phyloP scores from a whole-genome alignment of 2,113 vertebrate species.

The Melanocharis versteri region DNA sequence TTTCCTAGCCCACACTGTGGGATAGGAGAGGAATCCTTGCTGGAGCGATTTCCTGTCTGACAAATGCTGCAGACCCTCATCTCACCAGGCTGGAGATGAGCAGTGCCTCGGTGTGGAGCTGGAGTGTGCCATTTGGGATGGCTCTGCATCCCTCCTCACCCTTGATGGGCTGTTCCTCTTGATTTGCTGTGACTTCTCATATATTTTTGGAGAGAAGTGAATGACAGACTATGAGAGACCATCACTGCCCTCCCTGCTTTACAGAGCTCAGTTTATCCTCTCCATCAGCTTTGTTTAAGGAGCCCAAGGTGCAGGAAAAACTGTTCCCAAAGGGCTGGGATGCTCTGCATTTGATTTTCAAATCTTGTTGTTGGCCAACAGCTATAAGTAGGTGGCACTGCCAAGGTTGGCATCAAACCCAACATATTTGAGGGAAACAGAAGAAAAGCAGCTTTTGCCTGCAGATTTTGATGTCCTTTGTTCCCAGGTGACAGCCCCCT shows the following conservation, averaged over 20 bases:
- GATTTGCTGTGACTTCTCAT: not conserved
- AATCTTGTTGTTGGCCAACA: not conserved
- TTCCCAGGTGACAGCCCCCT: not conserved
- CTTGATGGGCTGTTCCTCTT: not conserved
- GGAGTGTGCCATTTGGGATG: not conserved
- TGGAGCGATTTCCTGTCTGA: not conserved
- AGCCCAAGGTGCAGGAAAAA: not conserved
- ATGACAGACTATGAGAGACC: not conserved
- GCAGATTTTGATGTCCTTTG: not conserved
- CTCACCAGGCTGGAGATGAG: not conserved
- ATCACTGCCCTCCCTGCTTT: not conserved
- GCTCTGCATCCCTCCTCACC: not conserved
- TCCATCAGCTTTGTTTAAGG: not conserved
- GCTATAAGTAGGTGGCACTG: not conserved
- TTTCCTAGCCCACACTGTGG: not conserved
- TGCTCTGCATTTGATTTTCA: not conserved
- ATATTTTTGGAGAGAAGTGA: not conserved
- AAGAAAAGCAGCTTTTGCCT: not conserved
- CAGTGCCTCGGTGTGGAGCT: not conserved
- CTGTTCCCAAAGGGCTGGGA: not conserved
- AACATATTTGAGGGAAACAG: not conserved
- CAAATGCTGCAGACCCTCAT: not conserved
- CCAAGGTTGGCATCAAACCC: not conserved
- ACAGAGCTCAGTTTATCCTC: not conserved
- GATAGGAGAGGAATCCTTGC: not conserved